Conservation (phyloP, 2,113 vertebrate species). For the Marmota monax region DNA sequence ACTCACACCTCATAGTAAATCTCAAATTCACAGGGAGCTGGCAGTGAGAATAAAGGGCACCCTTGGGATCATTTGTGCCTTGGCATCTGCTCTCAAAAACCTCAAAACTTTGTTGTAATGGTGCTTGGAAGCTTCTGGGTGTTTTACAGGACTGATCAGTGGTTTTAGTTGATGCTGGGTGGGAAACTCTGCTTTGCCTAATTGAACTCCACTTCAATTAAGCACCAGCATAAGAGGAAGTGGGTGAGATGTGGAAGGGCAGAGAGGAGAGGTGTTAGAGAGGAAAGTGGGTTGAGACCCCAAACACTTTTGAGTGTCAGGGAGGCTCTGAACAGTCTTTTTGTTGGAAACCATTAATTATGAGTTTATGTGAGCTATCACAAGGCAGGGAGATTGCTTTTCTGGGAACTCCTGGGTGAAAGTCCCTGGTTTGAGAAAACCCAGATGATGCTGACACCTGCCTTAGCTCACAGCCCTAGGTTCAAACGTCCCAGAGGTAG, state of each 20-base stretch:
- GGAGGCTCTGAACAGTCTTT: too few relatives aligned
- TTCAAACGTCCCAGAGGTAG: too few relatives aligned
- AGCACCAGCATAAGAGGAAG: neutral
- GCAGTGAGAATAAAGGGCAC: neutral
- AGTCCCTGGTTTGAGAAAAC: too few relatives aligned
- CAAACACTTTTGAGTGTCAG: accelerated
- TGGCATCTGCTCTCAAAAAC: neutral
- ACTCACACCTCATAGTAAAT: neutral
- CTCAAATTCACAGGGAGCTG: neutral
- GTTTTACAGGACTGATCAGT: neutral
- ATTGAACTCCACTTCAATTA: neutral
- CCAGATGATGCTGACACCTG: too few relatives aligned
- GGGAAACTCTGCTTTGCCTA: neutral
- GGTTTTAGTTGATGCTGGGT: neutral
- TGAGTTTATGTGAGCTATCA: too few relatives aligned
- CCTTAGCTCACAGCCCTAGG: too few relatives aligned
- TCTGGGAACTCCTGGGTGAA: too few relatives aligned
- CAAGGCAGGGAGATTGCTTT: too few relatives aligned
- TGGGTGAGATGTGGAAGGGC: too few relatives aligned
- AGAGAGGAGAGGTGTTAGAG: neutral
- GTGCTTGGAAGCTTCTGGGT: neutral
- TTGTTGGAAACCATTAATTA: too few relatives aligned
- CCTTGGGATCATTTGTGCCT: neutral
- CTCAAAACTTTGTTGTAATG: neutral
- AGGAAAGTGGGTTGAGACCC: neutral